Evolutionary conservation across 2,888 invertebrate species (phyloP), one percentile per base, ranked within the genome.

Genomic region (Crossocerus cetratus): DNA sequence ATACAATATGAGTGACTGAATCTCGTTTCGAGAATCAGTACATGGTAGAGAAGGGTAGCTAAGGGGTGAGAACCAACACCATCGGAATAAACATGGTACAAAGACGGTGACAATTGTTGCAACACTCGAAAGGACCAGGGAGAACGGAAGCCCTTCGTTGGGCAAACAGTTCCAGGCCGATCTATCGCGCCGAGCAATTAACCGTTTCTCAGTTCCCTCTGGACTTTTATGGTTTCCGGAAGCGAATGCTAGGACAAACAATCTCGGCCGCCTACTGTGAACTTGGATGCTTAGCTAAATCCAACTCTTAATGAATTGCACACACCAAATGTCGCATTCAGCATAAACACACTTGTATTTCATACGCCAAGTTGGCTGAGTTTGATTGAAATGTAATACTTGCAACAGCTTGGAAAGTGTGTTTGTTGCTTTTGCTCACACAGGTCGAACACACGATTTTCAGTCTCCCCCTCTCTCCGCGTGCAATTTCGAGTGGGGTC

Each of bases 121-220:
- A 5, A 32, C 32, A 32, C 32, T 8, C 1, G 32, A 55, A 66
- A 60, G 20, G 45, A 49, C n/a, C 13, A 18, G 67, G 65, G 69
- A 67, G 73, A 77, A 76, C 77, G 77, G 85, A 86, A 85, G 82
- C 84, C 86, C 69, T 69, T 73, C 79, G 70, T 81, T 83, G 74
- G 72, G 61, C 77, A 81, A 85, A 83, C 82, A 79, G 68, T 49
- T 74, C 74, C 65, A 74, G 49, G 69, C 64, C 78, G 74, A 80
- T 80, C 80, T 80, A 81, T 80, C 64, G 77, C 79, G 63, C 71
- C 66, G 78, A 79, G 72, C 83, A 86, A 86, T 86, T 86, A 86
- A 83, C 74, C 63, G 78, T 67, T n/a, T 61, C 68, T 22, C 60
- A 64, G 55, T 82, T 61, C 68, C 66, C 67, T 62, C 62, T 43